Evolutionary conservation across 2,888 invertebrate genomes (phyloP).

Genomic region (Pheosia gnoma): DNA sequence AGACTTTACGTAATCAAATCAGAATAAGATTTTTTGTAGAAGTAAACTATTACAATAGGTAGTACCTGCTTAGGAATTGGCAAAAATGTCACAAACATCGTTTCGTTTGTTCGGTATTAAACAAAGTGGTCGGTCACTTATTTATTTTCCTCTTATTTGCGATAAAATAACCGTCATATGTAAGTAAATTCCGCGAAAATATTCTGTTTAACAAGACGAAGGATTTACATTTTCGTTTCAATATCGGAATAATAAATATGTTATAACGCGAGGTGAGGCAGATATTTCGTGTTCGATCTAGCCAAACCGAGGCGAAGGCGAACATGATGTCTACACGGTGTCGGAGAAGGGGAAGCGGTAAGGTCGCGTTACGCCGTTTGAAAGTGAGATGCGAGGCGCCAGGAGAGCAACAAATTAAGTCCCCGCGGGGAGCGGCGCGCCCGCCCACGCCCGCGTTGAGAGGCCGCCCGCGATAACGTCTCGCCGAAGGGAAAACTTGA

Average conservation of each 20-base stretch:
- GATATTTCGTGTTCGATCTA: slow-evolving; percentile 41
- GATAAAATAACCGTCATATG: not conserved
- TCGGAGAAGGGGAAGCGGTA: slow-evolving; percentile 69
- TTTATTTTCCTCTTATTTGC: not conserved
- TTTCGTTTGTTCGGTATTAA: no score
- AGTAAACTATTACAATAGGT: no score
- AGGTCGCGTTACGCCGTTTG: slow-evolving; percentile 83
- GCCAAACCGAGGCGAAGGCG: slow-evolving; percentile 48
- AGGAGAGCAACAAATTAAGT: slow-evolving; percentile 84
- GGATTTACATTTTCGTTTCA: slow-evolving; percentile 22
- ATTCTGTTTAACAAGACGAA: slow-evolving; percentile 12
- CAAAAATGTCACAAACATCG: no score
- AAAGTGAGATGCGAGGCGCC: slow-evolving; percentile 83
- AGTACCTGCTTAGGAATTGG: no score
- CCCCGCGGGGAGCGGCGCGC: slow-evolving; percentile 72
- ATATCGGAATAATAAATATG: slow-evolving; percentile 33
- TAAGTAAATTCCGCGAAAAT: not conserved
- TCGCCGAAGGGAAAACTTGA: slow-evolving; percentile 79
- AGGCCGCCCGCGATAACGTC: slow-evolving; percentile 77
- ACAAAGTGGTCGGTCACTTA: no score
- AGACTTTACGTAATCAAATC: no score
- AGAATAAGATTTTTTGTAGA: no score
- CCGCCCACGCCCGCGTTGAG: slow-evolving; percentile 72
- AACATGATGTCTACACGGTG: slow-evolving; percentile 65
- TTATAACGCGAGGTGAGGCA: slow-evolving; percentile 21